Conservation (phyloP, 2,113 vertebrate species). For the Syngnathoides biaculeatus region DNA sequence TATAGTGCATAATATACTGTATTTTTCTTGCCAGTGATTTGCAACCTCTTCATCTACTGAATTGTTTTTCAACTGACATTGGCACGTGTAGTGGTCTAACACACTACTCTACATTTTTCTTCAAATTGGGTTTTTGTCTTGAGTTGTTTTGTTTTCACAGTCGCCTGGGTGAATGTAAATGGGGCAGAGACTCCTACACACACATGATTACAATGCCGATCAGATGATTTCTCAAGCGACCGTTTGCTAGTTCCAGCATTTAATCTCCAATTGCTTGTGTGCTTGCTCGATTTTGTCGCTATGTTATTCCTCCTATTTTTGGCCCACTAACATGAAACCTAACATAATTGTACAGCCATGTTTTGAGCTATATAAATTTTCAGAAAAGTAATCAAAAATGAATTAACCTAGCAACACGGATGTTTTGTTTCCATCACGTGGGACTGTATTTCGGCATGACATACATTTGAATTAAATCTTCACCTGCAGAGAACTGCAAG, state of each 20-base stretch:
- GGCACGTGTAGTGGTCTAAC: neutral
- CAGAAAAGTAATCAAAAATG: no score
- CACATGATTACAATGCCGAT: neutral
- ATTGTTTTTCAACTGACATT: neutral
- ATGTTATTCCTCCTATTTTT: no score
- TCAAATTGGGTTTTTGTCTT: neutral
- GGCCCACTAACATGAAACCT: no score
- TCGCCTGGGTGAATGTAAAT: neutral
- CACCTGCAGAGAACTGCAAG: no score
- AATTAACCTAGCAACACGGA: no score
- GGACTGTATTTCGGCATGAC: no score
- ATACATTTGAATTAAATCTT: no score
- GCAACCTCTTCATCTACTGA: neutral
- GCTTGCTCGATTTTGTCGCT: neutral
- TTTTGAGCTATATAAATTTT: no score
- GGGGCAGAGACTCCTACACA: neutral
- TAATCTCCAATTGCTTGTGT: neutral
- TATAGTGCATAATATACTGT: neutral
- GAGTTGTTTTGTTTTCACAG: neutral
- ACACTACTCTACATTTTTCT: neutral
- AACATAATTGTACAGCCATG: no score
- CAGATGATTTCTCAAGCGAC: neutral
- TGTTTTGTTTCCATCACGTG: no score
- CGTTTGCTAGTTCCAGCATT: neutral
- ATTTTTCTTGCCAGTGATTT: constrained; percentile 1